Evolutionary conservation across 2,113 vertebrate genomes (phyloP), one percentile per base, ranked within the genome.

Genomic region (Percopsis transmontana): DNA sequence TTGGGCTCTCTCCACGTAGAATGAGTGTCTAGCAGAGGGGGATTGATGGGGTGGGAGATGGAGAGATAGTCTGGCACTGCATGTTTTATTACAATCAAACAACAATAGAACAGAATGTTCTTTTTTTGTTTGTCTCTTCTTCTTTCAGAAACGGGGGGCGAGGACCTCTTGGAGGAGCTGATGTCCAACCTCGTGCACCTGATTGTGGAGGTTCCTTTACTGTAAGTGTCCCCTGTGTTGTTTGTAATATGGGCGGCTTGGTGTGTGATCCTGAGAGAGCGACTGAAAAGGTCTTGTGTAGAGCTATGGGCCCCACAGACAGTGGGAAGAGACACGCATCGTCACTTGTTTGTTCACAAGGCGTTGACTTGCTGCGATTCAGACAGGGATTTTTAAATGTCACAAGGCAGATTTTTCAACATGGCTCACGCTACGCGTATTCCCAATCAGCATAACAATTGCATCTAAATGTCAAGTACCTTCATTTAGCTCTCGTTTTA

Each of bases 151-250:
- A 51, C 80, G 0, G 91, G 91, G 15, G 84, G 87, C 18, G 95
- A 97, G 86, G 95, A 97, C 80, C 95, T 98, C 68, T 88, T 98
- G 23, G 96, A 99, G 86, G 97, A 99, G 71, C 66, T 99, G 82
- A 85, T 98, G 58, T 97, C 93, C 79, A 96, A 95, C 88, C 92
- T 99, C 57, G 92, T 99, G 66, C 94, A 98, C 84, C 92, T 99
- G 74, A 96, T 98, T 61, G 95, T 97, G 56, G 97, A 99, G 84
- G 93, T 95, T 66, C 97, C 97, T 2, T 94, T 98, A 58, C 82
- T 98, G 97, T 98, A 90, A 98, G 97, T 98, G 75, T 47, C 47
- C 45, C 14, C 24, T 38, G 15, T 15, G 1, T 27, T 33, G 0
- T 12, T 20, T 5, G 5, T 53, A 9, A 11, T 48, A 33, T 7